phyloP scores from a whole-genome alignment of 2,113 vertebrate species.

The Neotoma lepida region DNA sequence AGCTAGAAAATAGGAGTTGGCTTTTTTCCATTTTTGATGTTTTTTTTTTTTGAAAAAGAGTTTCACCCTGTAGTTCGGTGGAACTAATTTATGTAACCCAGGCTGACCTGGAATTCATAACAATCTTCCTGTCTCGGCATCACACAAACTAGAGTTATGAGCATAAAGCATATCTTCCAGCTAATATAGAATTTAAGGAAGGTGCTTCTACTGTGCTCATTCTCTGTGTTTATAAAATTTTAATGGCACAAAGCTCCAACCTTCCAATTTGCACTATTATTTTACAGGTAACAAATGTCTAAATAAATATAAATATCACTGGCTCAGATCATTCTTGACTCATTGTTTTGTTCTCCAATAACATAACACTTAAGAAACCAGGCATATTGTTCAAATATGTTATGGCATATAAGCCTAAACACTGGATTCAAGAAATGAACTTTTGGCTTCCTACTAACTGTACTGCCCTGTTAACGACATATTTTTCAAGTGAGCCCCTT shows the following conservation, averaged over 20 bases:
- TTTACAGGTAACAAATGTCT: constrained; percentile 19
- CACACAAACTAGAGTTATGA: background rate
- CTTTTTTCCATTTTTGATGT: background rate
- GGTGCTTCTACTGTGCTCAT: background rate
- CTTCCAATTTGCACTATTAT: background rate
- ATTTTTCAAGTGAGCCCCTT: background rate
- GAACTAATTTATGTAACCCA: background rate
- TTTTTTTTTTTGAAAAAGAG: background rate
- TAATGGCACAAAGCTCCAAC: background rate
- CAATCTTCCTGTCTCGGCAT: background rate
- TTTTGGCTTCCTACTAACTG: background rate
- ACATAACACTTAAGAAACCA: background rate
- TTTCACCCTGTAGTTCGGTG: background rate
- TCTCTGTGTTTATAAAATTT: constrained; percentile 24
- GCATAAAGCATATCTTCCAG: background rate
- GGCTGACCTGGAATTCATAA: background rate
- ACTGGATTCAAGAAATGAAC: background rate
- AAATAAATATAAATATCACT: constrained; percentile 24
- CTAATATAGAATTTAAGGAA: constrained; percentile 18
- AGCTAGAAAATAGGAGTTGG: constrained; percentile 11
- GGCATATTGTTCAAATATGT: constrained; percentile 4
- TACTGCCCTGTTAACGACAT: background rate
- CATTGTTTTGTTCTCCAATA: constrained; percentile 13
- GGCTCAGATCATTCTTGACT: background rate
- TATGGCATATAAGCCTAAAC: background rate